Percentiles rank a stretch among this genome's conserved stretches.
These are phyloP conservation scores for Caenorhabditis sulstoni DNA, from an alignment of 2,888 invertebrate species.

Conservation along the genomic window DNA sequence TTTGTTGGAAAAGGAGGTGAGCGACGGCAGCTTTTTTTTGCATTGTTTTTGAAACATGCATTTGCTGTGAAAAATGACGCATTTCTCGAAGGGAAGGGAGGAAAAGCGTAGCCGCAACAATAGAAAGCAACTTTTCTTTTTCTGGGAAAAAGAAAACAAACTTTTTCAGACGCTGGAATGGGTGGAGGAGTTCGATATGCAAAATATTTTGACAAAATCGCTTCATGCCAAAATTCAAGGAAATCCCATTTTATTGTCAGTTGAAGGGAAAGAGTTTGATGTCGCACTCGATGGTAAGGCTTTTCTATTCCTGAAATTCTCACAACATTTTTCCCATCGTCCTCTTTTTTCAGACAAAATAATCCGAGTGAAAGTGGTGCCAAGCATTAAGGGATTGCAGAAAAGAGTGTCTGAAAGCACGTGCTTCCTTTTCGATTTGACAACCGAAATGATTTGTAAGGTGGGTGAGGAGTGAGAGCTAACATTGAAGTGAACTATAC, in stretches of 20 bases:
- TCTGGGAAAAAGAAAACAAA: neutral
- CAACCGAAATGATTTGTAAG: constrained; percentile 26
- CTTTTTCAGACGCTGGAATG: constrained; percentile 37
- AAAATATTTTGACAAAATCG: constrained; percentile 28
- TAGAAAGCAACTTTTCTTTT: neutral
- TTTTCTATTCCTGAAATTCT: neutral
- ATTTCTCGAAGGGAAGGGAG: too few relatives aligned
- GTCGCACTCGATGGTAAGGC: constrained; percentile 43
- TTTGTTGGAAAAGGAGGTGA: constrained; percentile 47
- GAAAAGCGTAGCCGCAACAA: too few relatives aligned
- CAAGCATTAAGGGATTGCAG: constrained; percentile 36
- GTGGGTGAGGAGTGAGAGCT: constrained; percentile 7
- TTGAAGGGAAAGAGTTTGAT: constrained; percentile 40
- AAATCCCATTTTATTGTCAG: constrained; percentile 49
- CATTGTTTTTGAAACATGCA: neutral
- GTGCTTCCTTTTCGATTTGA: constrained; percentile 46
- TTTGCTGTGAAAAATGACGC: too few relatives aligned
- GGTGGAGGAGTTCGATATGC: constrained; percentile 42
- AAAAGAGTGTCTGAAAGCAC: constrained; percentile 33
- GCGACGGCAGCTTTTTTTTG: neutral
- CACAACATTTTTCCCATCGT: neutral
- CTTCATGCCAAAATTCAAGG: constrained; percentile 23
- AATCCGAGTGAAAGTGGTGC: constrained; percentile 42
- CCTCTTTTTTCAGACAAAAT: constrained; percentile 33
- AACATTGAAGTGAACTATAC: neutral